Evolutionary conservation across 2,888 invertebrate genomes (phyloP).

Genomic region (Tuberolachnus salignus): DNA sequence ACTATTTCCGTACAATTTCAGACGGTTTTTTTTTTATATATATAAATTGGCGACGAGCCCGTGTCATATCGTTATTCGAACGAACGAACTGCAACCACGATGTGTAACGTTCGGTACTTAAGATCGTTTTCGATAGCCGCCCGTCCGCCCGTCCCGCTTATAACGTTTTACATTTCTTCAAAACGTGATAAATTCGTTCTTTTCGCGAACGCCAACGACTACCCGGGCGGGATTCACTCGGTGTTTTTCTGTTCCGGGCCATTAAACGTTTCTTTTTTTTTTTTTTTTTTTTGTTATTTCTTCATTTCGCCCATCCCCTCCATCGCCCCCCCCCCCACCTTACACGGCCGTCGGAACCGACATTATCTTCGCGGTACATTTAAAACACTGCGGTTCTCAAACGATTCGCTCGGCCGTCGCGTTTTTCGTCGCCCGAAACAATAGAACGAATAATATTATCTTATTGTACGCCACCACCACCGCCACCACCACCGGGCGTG

Average conservation of each 20-base stretch:
- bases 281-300: not conserved
- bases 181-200: conserved; percentile 52
- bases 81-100: no score
- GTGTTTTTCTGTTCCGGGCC: conserved; percentile 55
- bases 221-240: conserved; percentile 43
- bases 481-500: not conserved
- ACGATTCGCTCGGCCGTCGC: not conserved
- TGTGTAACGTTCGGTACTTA: not conserved
- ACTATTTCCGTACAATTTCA: no score
- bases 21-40: no score
- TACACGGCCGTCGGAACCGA: conserved; percentile 23
- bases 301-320: not conserved
- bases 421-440: not conserved
- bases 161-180: not conserved
- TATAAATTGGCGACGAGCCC: no score
- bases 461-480: no score
- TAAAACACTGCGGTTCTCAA: conserved; percentile 26
- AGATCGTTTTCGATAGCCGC: conserved; percentile 22
- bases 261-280: conserved; percentile 47
- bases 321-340: no score
- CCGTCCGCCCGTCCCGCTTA: not conserved
- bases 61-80: no score
- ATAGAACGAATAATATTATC: not conserved
- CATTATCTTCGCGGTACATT: conserved; percentile 54
- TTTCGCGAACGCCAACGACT: conserved; percentile 17